Evolutionary conservation across 2,888 invertebrate species (phyloP), one percentile per base, ranked within the genome.

Genomic region (Leptopilina syphax): DNA sequence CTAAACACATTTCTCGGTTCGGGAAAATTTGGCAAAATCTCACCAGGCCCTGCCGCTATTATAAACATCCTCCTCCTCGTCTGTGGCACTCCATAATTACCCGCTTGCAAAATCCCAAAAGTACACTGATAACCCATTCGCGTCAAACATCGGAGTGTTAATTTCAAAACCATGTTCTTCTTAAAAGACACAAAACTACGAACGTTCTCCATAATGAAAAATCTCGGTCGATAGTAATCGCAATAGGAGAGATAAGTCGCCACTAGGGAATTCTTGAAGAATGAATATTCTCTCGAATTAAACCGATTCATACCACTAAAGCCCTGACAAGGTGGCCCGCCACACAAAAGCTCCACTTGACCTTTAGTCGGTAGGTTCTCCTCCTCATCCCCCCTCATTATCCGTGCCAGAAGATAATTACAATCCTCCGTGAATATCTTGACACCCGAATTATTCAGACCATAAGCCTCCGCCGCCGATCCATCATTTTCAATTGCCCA

Each of bases 271-370:
- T 97, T 97, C 93, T 97, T 97, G 89, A 97, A 97, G 84, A 95
- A 93, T 1, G 97, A 97, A 91, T 97, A 97, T 85, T 97, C 96
- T 54, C 97, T 93, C 0, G 95, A 95, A 92, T 96, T 97, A 91
- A 97, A 97, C 77, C 97, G 93, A 91, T 97, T 97, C 97, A 97
- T 97, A 60, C 96, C 96, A 68, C 96, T 96, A 92, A 97, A 97
- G 4, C 97, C 97, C 92, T 97, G 97, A 89, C 97, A 97, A 0
- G 97, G 97, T 0, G 97, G 97, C 0, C 97, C 97, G 10, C 97
- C 97, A 88, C 96, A 96, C 50, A 97, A 91, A 80, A 97, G 91
- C 87, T 97, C 97, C 0, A 97, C 97, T 81, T 97, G 96, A 0
- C 97, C 97, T 88, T 95, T 95, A 89, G 93, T 92, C 0, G 97